Conservation (phyloP, 2,113 vertebrate genomes). For the Sarotherodon lohbergeri region DNA sequence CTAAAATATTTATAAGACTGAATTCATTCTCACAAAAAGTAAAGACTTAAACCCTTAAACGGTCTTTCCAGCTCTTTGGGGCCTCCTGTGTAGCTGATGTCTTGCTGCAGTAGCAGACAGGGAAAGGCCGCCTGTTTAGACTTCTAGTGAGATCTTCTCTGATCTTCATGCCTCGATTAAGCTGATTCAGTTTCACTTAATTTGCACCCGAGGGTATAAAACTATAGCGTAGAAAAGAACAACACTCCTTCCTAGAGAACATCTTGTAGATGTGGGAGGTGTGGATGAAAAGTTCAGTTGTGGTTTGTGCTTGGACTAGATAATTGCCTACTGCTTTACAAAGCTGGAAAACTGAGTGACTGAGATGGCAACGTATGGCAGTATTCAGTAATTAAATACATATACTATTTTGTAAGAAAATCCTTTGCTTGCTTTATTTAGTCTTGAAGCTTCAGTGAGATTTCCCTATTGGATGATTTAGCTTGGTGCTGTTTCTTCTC, state of each 20-base stretch:
- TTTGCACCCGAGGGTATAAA: neutral
- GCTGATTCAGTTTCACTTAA: neutral
- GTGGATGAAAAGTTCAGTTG: neutral
- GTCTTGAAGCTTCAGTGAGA: neutral
- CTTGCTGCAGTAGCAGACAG: constrained; percentile 11
- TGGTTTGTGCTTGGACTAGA: neutral
- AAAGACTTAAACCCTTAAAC: neutral
- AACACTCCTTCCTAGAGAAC: neutral
- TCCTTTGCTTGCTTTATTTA: neutral
- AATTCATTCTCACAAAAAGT: neutral
- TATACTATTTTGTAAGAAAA: neutral
- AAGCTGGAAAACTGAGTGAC: neutral
- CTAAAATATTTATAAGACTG: neutral
- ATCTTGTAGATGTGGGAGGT: neutral
- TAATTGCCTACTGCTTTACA: neutral
- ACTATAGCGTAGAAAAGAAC: neutral
- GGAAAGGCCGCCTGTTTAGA: constrained; percentile 7
- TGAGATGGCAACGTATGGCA: accelerated
- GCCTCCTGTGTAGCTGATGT: neutral
- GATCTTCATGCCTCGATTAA: neutral
- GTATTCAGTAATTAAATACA: neutral
- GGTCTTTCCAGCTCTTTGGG: neutral
- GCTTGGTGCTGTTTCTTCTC: neutral
- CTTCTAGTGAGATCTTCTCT: constrained; percentile 15
- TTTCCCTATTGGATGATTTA: neutral